Base-by-base conservation (phyloP, 2,797 vertebrate species). In the Anguilla megastoma region DNA sequence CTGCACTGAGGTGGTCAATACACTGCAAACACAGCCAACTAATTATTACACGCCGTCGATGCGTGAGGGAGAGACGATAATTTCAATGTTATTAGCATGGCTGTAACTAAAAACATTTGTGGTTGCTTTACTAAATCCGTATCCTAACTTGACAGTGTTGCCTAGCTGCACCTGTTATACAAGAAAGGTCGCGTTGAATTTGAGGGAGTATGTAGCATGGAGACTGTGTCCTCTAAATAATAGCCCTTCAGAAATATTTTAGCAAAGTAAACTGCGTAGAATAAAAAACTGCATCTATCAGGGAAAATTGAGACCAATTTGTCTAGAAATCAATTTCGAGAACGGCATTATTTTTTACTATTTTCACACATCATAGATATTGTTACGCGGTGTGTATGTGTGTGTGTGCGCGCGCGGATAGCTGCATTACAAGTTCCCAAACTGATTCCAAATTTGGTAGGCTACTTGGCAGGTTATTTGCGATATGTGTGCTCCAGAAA, bases 21-120 rank as follows among this genome's bases (percentile, higher is more conserved):
- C 2, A 56, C 54, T 56, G 54, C 14, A 56, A 56, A 18, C 54
- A 56, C 18, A 56, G 54, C 12, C 54, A 52, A 56, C 54, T 56
- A 56, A 56, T 14, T 56, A 41, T 41, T 41, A 41, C 9, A 71
- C 9, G 66, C 30, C 8, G 10, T 71, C 1, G 66, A 84, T 86
- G 50, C 45, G 33, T 79, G 83, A 66, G n/a, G 79, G 83, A 80
- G 36, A 60, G 86, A 33, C 58, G 9, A 76, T 16, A n/a, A 41
- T 76, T 41, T 76, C 69, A 9, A 33, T 27, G 30, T 74, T 12
- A 74, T 74, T 30, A 74, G 30, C 69, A 74, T 33, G 27, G 12
- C 33, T 41, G 10, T 14, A 76, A 10, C 33, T 76, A 36, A 76
- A 76, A 16, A 76, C 12, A 76, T 16, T 8, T 74, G 69, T 33